These are phyloP conservation scores for Phylloscopus collybita DNA, from an alignment of 2,797 vertebrate genomes.

Conservation along the genomic window DNA sequence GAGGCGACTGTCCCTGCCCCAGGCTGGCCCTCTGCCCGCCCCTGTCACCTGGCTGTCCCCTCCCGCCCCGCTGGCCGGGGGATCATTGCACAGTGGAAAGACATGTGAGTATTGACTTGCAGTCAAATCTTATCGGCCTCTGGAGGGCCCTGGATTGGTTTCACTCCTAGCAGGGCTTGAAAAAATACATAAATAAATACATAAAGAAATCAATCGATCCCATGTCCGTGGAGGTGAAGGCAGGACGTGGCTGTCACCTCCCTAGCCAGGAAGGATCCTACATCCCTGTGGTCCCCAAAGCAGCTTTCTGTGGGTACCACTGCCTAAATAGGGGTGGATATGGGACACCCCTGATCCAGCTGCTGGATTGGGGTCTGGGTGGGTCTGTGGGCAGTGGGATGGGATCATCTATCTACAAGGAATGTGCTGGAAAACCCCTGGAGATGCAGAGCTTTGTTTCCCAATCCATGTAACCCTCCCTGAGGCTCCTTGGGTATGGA, in stretches of 20 bases:
- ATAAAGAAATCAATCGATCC: background rate
- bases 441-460: background rate
- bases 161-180: conserved; percentile 19
- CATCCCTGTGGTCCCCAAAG: background rate
- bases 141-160: conserved; percentile 38
- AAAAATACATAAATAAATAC: conserved; percentile 19
- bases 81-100: conserved; percentile 51
- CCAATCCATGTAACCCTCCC: background rate
- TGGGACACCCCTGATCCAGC: background rate
- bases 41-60: background rate
- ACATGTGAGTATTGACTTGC: conserved; percentile 52
- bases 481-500: background rate
- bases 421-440: background rate
- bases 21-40: background rate
- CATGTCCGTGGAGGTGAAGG: background rate
- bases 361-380: background rate
- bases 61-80: background rate
- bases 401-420: background rate
- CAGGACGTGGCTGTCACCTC: background rate
- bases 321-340: background rate
- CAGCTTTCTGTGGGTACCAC: background rate
- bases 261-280: fast-evolving
- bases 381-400: background rate
- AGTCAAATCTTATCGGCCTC: conserved; percentile 50
- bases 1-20: background rate